Evolutionary conservation across 1,140 invertebrate species (phyloP), one percentile per base, ranked within the genome.

Genomic region (Ericerus pela): DNA sequence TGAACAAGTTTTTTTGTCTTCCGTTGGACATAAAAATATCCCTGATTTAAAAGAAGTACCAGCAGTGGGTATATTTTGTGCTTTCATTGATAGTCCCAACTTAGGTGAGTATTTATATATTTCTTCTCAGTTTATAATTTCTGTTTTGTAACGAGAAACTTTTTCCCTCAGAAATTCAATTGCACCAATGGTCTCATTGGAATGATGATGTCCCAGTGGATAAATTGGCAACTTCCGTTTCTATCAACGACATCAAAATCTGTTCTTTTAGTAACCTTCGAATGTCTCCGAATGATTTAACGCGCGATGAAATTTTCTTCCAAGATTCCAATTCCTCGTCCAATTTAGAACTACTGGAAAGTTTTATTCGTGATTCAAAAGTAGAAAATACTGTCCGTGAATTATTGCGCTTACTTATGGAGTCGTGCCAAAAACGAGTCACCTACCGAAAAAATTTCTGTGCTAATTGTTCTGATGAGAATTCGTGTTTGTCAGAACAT

Each of bases 41-140:
- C 65, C 74, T 62, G 68, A 72, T 60, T 69, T 77, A 24, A 65
- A 78, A 60, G 84, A 94, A 75, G 65, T 93, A 53, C 86, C 89
- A 47, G 75, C 83, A 5, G 67, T 77, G 60, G 81, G 84, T 59
- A 74, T 85, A 43, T 47, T 47, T 22, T 47, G 41, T 24, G 22
- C 26, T 5, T 87, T 80, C 69, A 70, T 69, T 53, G 64, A 81
- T 31, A 70, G 81, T 68, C 65, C 85, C 37, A 65, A 65, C 43
- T 64, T 65, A 30, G 60, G 69, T 33, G 16, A 47, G 33, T 28
- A 28, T 28, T 51, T 16, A 12, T 18, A 24, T 54, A 8, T 18
- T 4, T 33, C 14, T 10, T 33, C n/a, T 33, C 30, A n/a, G n/a
- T 33, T 33, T 33, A 18, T 38, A 38, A 38, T 38, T 16, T 41